These are phyloP conservation scores for Nomada ferruginata DNA, from an alignment of 2,888 invertebrate species.

Conservation along the genomic window DNA sequence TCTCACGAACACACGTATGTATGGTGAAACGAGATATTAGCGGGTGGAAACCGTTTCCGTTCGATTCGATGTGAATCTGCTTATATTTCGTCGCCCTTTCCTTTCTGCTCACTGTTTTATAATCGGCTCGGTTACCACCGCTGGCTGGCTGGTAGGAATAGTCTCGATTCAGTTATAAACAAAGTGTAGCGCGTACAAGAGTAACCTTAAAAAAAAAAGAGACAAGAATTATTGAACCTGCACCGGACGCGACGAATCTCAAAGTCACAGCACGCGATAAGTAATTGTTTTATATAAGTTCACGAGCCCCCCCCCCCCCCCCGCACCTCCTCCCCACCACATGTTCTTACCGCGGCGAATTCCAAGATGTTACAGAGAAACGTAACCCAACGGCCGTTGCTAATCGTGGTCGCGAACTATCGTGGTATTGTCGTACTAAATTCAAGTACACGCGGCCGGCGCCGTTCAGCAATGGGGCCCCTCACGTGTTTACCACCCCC, in stretches of 20 bases:
- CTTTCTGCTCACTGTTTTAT: not conserved
- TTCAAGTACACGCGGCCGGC: conserved; percentile 2
- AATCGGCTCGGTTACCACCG: not conserved
- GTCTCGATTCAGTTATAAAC: conserved; percentile 29
- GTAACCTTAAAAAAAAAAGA: conserved; percentile 35
- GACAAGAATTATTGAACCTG: not conserved
- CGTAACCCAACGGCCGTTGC: conserved; percentile 10
- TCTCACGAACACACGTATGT: too few species aligned
- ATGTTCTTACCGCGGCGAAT: not conserved
- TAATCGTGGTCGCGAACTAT: conserved; percentile 36
- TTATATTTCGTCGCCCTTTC: too few species aligned
- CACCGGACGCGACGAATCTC: conserved; percentile 26
- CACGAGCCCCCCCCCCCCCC: conserved; percentile 7
- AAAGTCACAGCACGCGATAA: conserved; percentile 49
- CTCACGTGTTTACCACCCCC: too few species aligned
- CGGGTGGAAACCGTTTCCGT: not conserved
- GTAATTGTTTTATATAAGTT: conserved; percentile 57
- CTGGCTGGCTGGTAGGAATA: not conserved
- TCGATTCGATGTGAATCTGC: not conserved
- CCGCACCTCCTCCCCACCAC: not conserved
- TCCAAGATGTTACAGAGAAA: conserved; percentile 19
- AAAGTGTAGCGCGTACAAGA: conserved; percentile 30
- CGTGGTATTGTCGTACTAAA: conserved; percentile 26
- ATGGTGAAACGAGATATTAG: conserved; percentile 5
- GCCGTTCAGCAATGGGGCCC: too few species aligned